A percentile compares a stretch with the other conserved stretches of the same genome.
These are phyloP conservation scores for Lasioglossum zephyrum DNA, from an alignment of 2,888 invertebrate species.

Conservation along the genomic window DNA sequence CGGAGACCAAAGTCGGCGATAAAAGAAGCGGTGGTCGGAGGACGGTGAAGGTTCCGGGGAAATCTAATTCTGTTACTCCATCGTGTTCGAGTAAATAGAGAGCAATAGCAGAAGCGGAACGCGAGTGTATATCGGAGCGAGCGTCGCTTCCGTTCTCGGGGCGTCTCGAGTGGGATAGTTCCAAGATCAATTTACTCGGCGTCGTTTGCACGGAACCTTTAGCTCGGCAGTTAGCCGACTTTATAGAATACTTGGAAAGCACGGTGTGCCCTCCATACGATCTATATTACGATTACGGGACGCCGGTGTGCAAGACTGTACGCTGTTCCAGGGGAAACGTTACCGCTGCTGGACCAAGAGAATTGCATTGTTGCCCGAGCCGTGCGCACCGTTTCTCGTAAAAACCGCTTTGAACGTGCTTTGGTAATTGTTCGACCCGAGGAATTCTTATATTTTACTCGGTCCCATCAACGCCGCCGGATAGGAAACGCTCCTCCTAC, in stretches of 20 bases:
- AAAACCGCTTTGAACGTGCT: slow-evolving; percentile 49
- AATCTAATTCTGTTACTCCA: slow-evolving; percentile 1
- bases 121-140: background rate
- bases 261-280: slow-evolving; percentile 45
- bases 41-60: background rate
- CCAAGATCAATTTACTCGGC: slow-evolving; percentile 49
- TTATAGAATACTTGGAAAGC: slow-evolving; percentile 63
- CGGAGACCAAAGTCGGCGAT: background rate
- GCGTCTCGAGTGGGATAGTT: slow-evolving; percentile 33
- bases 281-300: slow-evolving; percentile 60
- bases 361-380: background rate
- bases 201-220: slow-evolving; percentile 54
- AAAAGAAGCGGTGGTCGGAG: background rate
- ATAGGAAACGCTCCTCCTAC: slow-evolving; percentile 8
- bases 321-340: slow-evolving; percentile 41
- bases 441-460: slow-evolving; percentile 49
- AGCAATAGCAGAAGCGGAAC: slow-evolving; percentile 1
- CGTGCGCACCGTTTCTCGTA: slow-evolving; percentile 29
- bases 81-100: slow-evolving; percentile 11
- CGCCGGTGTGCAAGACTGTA: background rate
- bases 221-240: slow-evolving; percentile 48
- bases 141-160: slow-evolving; percentile 20
- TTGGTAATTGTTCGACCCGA: slow-evolving; percentile 58
- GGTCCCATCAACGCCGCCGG: slow-evolving; percentile 1
- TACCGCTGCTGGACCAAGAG: slow-evolving; percentile 22